A percentile compares a stretch with the other conserved stretches of the same genome.
Evolutionary conservation across 2,797 vertebrate species (phyloP).

Genomic region (Acipenser oxyrinchus): DNA sequence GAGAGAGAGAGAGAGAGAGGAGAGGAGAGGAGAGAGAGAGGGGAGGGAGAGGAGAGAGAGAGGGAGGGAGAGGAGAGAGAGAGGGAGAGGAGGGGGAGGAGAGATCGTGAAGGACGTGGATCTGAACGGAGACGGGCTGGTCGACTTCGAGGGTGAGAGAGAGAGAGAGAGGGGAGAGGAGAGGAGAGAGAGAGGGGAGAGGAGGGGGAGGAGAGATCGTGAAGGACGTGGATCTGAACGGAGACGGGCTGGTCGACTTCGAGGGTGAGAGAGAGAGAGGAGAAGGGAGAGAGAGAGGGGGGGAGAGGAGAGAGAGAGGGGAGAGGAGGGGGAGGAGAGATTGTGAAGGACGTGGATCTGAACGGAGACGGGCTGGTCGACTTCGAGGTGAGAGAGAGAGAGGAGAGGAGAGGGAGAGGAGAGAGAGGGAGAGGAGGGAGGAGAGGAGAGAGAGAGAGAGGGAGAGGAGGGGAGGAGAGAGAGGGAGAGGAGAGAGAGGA

Average conservation of each 20-base stretch:
- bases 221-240: slow-evolving; percentile 85
- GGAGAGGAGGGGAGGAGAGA: neutral
- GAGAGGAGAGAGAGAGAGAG: too few species aligned
- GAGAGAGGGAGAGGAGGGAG: neutral
- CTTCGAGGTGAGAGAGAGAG: neutral
- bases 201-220: slow-evolving; percentile 65
- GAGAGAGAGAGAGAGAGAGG: slow-evolving; percentile 14
- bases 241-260: slow-evolving; percentile 71
- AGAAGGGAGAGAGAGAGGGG: neutral
- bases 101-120: slow-evolving; percentile 89
- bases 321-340: neutral
- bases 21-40: too few species aligned
- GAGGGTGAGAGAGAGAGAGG: fast-evolving
- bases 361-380: neutral
- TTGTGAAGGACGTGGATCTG: neutral
- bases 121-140: slow-evolving; percentile 85
- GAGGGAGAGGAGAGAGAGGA: neutral
- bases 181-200: neutral
- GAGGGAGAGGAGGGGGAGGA: too few species aligned
- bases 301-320: neutral
- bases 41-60: too few species aligned
- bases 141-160: slow-evolving; percentile 72
- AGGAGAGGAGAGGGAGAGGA: neutral
- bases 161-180: neutral
- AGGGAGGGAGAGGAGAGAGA: neutral